Evolutionary conservation across 2,797 vertebrate species (phyloP), one percentile per base, ranked within the genome.

Genomic region (Hypotaenidia okinawae): DNA sequence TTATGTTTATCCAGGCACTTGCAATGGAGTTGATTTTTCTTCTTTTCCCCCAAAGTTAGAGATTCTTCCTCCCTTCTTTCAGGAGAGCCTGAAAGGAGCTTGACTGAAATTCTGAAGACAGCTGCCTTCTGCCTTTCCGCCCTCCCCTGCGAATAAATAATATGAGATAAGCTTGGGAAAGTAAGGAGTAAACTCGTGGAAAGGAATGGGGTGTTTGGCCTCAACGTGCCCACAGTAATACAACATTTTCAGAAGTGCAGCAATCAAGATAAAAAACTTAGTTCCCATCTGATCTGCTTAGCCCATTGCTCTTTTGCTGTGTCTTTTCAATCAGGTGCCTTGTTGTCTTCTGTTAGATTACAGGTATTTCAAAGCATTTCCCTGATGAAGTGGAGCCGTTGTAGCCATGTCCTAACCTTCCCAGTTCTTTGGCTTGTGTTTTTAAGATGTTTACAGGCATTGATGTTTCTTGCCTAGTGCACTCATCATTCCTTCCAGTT

Each of bases 391-490:
- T 41, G 28, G 16, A 72, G 39, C 19, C 66, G 68, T 43, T 25
- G 37, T 19, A 24, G 55, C 68, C 43, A 24, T 63, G 66, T 61
- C 67, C 82, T 70, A 86, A 77, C 69, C 55, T 85, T 88, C 88
- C 28, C 85, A 27, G n/a, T 75, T 86, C 59, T 73, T 85, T 58
- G 80, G 70, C 43, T 35, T 87, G 37, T 87, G 35, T 90, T 86
- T 45, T 75, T 83, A 66, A 78, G 80, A 32, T 49, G 52, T 73
- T 95, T 86, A 59, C 41, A 92, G 47, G 22, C 62, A 22, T 32
- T 68, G 59, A 25, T 91, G 52, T 52, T 78, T 91, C 57, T 89
- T 76, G 74, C 54, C 68, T 93, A 86, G 87, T 80, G 77, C 93
- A 63, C 17, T 88, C 79, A 27, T 79, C 39, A 10, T 84, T 91